Conservation (phyloP, 2,888 invertebrate genomes). For the Tetheella fluctuosa region DNA sequence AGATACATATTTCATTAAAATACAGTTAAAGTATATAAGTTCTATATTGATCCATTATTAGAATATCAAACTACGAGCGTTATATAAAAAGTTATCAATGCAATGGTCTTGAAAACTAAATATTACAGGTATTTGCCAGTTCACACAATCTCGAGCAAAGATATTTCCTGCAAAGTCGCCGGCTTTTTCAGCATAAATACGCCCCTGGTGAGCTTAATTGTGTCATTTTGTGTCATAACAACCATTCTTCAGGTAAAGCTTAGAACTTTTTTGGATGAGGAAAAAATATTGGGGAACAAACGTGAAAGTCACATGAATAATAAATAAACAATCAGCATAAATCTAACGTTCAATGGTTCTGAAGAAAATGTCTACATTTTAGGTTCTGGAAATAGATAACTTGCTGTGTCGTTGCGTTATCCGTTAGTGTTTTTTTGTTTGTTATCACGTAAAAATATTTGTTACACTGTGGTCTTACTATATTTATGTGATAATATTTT, state of each 20-base stretch:
- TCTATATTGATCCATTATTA: background rate
- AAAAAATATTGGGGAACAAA: background rate
- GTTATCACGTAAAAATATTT: too few species aligned
- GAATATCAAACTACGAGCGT: too few species aligned
- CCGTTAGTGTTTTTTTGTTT: too few species aligned
- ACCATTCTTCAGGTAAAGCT: slow-evolving; percentile 1
- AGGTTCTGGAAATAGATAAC: background rate
- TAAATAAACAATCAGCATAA: slow-evolving; percentile 2
- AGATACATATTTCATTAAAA: background rate
- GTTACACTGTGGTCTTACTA: too few species aligned
- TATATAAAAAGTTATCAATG: background rate
- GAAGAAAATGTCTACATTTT: background rate
- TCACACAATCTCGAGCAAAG: background rate
- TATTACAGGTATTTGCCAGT: background rate
- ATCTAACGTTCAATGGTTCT: background rate
- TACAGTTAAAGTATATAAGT: background rate
- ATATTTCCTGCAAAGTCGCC: background rate
- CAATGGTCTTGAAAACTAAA: background rate
- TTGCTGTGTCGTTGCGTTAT: background rate
- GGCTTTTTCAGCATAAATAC: background rate
- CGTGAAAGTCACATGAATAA: slow-evolving; percentile 4
- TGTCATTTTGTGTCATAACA: slow-evolving; percentile 4
- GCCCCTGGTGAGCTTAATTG: background rate
- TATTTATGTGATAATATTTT: too few species aligned
- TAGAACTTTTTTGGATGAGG: slow-evolving; percentile 4